Evolutionary conservation across 2,888 invertebrate genomes (phyloP), one percentile per base, ranked within the genome.

Genomic region (Leistus spinibarbis): DNA sequence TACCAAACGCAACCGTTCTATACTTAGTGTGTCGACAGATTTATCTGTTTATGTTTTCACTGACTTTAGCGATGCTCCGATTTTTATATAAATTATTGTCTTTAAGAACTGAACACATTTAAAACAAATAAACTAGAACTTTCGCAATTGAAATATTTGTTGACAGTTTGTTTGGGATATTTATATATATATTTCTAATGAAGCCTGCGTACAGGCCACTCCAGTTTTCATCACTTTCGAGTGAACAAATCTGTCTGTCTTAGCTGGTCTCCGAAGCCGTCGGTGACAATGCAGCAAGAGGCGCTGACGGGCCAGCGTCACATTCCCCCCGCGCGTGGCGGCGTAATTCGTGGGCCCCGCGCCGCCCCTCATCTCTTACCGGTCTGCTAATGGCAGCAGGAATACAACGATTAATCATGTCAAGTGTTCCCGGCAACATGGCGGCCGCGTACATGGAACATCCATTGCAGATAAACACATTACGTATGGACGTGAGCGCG

Each of bases 391-490:
- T 85, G 85, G 85, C 85, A 84, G 83, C 82, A 82, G 81, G 82
- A 82, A 81, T 83, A 83, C 84, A 82, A 84, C 85, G 83, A 85
- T 85, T 85, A 85, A 85, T 85, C 85, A 85, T 84, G 85, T 85
- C 85, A 82, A 85, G 85, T 84, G 85, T 83, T 84, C 82, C 82
- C 69, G 82, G 81, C 84, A 85, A 84, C 84, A 85, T 85, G 85
- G 85, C 85, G 84, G 83, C 83, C 81, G 81, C 82, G 83, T 83
- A 84, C 84, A 83, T 82, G 84, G 83, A 84, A 84, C 85, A 85
- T 85, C 84, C 85, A 85, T 85, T 83, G 84, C 85, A 84, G 85
- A 85, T 85, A 85, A 85, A 85, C 85, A 84, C 83, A 83, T 84
- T 85, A 85, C 84, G 84, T 84, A 84, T 84, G 84, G 84, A 84